Percentiles rank a stretch among this genome's conserved stretches.
Evolutionary conservation across 2,888 invertebrate genomes (phyloP).

Genomic region (Eudemis profundana): DNA sequence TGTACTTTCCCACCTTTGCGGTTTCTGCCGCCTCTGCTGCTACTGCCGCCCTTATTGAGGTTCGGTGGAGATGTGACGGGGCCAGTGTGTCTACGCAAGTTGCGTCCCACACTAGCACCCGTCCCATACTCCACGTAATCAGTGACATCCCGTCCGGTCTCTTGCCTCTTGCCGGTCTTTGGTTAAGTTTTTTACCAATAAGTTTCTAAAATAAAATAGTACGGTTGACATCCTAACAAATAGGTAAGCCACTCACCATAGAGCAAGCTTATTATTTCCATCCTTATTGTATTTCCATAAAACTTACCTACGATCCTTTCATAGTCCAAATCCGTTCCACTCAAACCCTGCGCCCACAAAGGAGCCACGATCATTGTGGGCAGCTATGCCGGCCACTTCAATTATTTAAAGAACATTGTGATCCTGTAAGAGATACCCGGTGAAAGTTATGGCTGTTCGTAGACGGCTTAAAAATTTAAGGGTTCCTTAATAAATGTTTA

Average conservation of each 20-base stretch:
- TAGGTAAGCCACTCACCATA: background rate
- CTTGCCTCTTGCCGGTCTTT: no score
- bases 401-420: constrained; percentile 54
- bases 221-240: background rate
- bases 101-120: no score
- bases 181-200: no score
- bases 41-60: no score
- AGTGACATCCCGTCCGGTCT: no score
- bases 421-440: constrained; percentile 45
- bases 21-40: no score
- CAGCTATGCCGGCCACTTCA: constrained; percentile 53
- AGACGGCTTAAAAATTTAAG: constrained; percentile 2
- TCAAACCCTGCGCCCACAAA: constrained; percentile 15
- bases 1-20: no score
- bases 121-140: no score
- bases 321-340: background rate
- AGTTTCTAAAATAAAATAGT: background rate
- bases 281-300: constrained; percentile 4
- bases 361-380: constrained; percentile 50
- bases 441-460: constrained; percentile 36
- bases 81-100: no score
- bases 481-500: constrained; percentile 15
- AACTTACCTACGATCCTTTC: background rate
- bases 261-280: constrained; percentile 13
- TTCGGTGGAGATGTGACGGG: no score